Evolutionary conservation across 2,888 invertebrate species (phyloP), one percentile per base, ranked within the genome.

Genomic region (Crossocerus cetratus): DNA sequence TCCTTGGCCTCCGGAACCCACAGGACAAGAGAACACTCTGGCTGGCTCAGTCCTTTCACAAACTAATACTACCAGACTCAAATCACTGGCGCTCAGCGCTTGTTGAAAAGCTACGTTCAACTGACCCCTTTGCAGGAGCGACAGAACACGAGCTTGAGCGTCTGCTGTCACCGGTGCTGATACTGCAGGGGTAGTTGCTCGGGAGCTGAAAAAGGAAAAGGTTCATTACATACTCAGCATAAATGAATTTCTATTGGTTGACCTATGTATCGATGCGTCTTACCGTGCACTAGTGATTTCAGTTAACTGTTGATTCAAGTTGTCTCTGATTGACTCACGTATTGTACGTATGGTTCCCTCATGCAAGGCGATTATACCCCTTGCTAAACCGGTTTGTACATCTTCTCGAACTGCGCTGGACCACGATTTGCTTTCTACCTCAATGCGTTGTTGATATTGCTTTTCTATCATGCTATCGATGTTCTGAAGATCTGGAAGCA

Each of bases 51-150:
- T 96, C 74, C 94, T 93, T 86, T 97, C 95, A 89, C 98, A 97
- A 13, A 97, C 95, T 79, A 94, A 94, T 89, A 98, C 94, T 63
- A 99, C 97, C 71, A 98, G 92, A 82, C 93, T 93, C 70, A 98
- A 93, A 92, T 99, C 98, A 44, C 96, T 95, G 14, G 97, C 98
- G 67, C 93, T 93, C 74, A 99, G 92, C 13, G 99, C 98, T 92
- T 97, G 93, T 90, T 97, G 96, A 91, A 98, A 98, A 56, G 98
- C 98, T 71, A 95, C 93, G 91, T 97, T 96, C 60, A 95, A 92
- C 89, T 97, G 96, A 1, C 96, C 96, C 79, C 93, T 84, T 73
- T 88, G 89, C 8, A 90, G 79, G 0, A 89, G 83, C 2, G 87
- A 86, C 60, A 90, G 67, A 14, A 90, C 87, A 44, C 89, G 83